phyloP scores from a whole-genome alignment of 1,140 invertebrate species.

The Chymomyza costata region DNA sequence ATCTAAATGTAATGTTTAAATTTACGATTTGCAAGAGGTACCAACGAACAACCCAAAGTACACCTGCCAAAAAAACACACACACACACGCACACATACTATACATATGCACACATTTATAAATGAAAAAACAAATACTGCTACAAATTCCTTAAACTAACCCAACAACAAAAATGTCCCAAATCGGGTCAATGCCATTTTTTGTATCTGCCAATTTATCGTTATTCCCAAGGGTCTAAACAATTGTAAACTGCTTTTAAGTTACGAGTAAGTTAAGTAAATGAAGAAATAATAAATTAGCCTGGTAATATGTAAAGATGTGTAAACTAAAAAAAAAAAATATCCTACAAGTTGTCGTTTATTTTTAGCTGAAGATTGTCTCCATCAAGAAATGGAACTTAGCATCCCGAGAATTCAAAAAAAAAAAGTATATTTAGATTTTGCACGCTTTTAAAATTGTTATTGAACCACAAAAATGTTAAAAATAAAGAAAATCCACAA shows the following conservation, averaged over 20 bases:
- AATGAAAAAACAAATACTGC: constrained; percentile 59
- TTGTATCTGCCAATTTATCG: constrained; percentile 61
- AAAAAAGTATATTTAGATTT: no score
- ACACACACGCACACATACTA: constrained; percentile 5
- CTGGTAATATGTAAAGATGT: constrained; percentile 45
- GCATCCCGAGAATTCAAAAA: no score
- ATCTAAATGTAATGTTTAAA: constrained; percentile 68
- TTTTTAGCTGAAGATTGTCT: no score
- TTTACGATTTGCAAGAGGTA: constrained; percentile 24
- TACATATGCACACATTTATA: constrained; percentile 17
- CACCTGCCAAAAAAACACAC: constrained; percentile 8
- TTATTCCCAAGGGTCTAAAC: constrained; percentile 54
- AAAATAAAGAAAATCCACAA: no score
- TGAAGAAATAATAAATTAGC: constrained; percentile 64
- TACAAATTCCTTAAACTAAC: constrained; percentile 73
- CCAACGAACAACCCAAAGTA: constrained; percentile 45
- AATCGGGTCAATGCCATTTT: constrained; percentile 51
- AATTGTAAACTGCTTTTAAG: constrained; percentile 65
- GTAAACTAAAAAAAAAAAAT: constrained; percentile 15
- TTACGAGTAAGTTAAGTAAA: constrained; percentile 69
- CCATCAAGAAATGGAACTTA: no score
- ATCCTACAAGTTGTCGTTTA: no score
- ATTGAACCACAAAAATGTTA: no score
- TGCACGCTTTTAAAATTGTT: no score
- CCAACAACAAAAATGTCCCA: constrained; percentile 28